Conservation (phyloP, 2,888 invertebrate genomes). For the Diarsia dahlii region DNA sequence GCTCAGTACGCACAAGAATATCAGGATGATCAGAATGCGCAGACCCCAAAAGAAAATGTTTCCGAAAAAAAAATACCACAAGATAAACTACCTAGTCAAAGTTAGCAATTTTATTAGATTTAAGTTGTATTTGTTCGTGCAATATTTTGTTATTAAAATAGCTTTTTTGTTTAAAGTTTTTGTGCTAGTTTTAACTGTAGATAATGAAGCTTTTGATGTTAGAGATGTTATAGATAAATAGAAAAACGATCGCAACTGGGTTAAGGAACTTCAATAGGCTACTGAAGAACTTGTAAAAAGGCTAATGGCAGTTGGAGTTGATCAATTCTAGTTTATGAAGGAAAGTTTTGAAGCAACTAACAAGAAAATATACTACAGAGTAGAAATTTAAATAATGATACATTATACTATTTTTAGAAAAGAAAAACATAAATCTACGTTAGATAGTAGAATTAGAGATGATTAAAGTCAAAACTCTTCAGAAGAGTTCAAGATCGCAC, state of each 20-base stretch:
- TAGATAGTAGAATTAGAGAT: background rate
- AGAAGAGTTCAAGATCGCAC: background rate
- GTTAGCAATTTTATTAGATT: constrained; percentile 79
- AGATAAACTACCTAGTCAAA: constrained; percentile 78
- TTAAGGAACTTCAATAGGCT: constrained; percentile 29
- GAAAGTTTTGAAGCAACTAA: constrained; percentile 43
- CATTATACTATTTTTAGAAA: background rate
- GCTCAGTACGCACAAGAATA: constrained; percentile 56
- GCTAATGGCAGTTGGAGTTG: constrained; percentile 8
- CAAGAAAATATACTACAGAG: background rate
- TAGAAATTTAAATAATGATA: background rate
- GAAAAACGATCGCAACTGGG: constrained; percentile 23
- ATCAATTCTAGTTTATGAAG: constrained; percentile 1
- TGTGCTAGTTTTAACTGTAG: constrained; percentile 67
- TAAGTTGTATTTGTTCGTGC: constrained; percentile 77
- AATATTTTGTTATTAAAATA: constrained; percentile 79
- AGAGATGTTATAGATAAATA: constrained; percentile 64
- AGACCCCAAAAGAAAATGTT: constrained; percentile 42
- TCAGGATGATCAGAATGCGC: constrained; percentile 44
- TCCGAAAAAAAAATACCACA: constrained; percentile 70
- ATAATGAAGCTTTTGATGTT: constrained; percentile 74
- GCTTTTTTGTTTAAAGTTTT: constrained; percentile 70
- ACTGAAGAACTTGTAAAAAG: constrained; percentile 13
- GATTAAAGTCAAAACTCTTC: background rate
- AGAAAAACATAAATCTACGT: background rate